Base-by-base conservation (phyloP, 1,140 invertebrate genomes). In the Macrosteles quadrilineatus region DNA sequence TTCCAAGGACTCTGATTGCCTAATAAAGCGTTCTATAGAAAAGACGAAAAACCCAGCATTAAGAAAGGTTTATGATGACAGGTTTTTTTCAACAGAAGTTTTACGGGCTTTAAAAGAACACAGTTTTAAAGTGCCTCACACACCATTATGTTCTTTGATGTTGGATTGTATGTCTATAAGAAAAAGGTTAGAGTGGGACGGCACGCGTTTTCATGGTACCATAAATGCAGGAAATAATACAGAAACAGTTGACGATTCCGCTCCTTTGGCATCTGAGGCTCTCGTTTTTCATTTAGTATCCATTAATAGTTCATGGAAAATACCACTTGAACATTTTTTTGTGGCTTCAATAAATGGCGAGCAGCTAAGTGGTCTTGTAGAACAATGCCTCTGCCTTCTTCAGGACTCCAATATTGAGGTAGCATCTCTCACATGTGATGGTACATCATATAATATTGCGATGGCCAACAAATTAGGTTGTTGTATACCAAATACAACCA, bases 291-390 rank as follows among this genome's bases (percentile, higher is more conserved):
- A 79, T 74, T 65, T 77, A 21, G 73, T 76, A 31, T 57, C 68
- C 25, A 50, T 80, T 2, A 80, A 80, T 70, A 71, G 64, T 12
- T 25, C 45, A 11, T 80, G 77, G 73, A 80, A 79, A 69, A 69
- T 80, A 57, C 78, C 79, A 32, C 27, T 80, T 31, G 78, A 73
- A 19, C 79, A 80, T n/a, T 75, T 79, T 78, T 57, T 77, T 74
- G 40, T 43, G 27, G 73, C 74, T 67, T 74, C 74, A 30, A 21
- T 64, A 19, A 74, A 73, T 47, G 45, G 4, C 29, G 75, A 68
- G 65, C 43, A 67, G 47, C 14, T 53, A 21, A 70, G 32, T 29
- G 53, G 55, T 14, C 29, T 2, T 23, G 19, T 32, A 36, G 21
- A 55, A n/a, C 40, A 69, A 47, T 47, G 75, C 31, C 74, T 67